Evolutionary conservation across 2,888 invertebrate species (phyloP), one percentile per base, ranked within the genome.

Genomic region (Orthosia cruda): DNA sequence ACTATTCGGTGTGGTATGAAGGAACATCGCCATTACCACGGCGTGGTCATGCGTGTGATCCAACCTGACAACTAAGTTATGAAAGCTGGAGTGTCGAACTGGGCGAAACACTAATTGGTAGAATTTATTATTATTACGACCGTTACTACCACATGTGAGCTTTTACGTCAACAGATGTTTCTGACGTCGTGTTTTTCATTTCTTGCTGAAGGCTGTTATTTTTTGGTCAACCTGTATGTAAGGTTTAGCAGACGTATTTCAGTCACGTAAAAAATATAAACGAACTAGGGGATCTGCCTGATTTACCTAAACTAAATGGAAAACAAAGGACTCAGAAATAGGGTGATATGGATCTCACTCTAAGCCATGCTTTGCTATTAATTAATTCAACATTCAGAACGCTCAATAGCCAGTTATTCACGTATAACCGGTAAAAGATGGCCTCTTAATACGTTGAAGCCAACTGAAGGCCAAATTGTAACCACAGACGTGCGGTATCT

Each of bases 31-130:
- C 77, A 91, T 90, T 91, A 90, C 80, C 80, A 65, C 52, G 62
- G 85, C 58, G 77, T 80, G 79, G 77, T 74, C 90, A 89, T 79
- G 90, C 86, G 87, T 89, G 81, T 86, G 75, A 91, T 88, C 77
- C 81, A 83, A 50, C 58, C 86, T 70, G 90, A 89, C 91, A 89
- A 79, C 82, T 61, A 82, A 83, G 84, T 86, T 88, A 90, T 84
- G 84, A 76, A 83, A 61, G 57, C 81, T 76, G 88, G 70, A 75
- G 72, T 49, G 55, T 71, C 59, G 58, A 81, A 77, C 45, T 26
- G 52, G 12, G 58, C 49, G 32, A 72, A 66, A 71, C 59, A 79
- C 55, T 70, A 83, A 81, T 80, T 71, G 71, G 69, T 55, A 16
- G 18, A 52, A 13, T 77, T 69, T 75, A 26, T 49, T 61, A 61